Conservation (phyloP, 2,113 vertebrate species). For the Sebastes schlegelii region DNA sequence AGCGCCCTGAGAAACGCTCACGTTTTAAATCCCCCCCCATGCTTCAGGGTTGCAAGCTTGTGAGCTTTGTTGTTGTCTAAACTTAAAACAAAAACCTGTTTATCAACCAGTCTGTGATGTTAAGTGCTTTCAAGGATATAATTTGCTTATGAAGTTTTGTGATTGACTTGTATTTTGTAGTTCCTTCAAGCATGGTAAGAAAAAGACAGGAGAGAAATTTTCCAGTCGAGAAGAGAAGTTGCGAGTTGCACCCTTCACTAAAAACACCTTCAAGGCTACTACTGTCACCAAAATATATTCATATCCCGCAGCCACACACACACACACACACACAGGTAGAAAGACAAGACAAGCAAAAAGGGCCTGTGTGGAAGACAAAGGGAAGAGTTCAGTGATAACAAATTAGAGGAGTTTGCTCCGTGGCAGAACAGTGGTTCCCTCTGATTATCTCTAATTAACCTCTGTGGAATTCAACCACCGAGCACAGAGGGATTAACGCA, state of each 20-base stretch:
- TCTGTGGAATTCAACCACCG: conserved; percentile 74
- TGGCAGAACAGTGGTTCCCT: conserved; percentile 77
- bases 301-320: conserved; percentile 9
- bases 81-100: background rate
- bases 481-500: conserved; percentile 67
- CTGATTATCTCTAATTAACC: conserved; percentile 85
- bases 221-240: background rate
- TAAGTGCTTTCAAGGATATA: conserved; percentile 1
- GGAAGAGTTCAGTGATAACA: conserved; percentile 72
- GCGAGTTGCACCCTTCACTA: background rate
- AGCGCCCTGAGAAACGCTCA: background rate
- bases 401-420: conserved; percentile 68
- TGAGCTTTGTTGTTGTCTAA: background rate
- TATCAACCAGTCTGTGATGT: background rate
- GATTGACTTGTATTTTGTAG: conserved; percentile 6
- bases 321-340: conserved; percentile 13
- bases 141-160: conserved; percentile 10
- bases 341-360: conserved; percentile 13
- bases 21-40: background rate
- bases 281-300: conserved; percentile 12
- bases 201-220: conserved; percentile 6
- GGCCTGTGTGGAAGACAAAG: conserved; percentile 59
- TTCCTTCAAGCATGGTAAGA: background rate
- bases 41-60: background rate
- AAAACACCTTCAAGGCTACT: conserved; percentile 23